Conservation (phyloP, 2,113 vertebrate species). For the Hoplias malabaricus region DNA sequence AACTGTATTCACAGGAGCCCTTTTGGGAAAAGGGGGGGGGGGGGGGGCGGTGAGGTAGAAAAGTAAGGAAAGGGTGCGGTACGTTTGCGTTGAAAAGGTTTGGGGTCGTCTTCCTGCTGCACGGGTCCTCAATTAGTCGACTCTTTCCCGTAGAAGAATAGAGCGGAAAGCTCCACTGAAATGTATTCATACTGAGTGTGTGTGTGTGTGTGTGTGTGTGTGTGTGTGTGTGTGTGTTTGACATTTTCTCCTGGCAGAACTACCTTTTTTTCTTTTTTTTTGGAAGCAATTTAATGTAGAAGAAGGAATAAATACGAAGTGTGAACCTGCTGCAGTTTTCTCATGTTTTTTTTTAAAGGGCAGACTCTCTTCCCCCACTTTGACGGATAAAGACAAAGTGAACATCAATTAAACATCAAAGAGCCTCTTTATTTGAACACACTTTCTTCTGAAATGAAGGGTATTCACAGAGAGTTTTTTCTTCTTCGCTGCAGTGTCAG, state of each 20-base stretch:
- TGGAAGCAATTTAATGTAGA: neutral
- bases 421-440: too few species aligned
- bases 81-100: neutral
- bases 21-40: neutral
- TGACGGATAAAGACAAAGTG: too few species aligned
- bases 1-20: neutral
- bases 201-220: neutral
- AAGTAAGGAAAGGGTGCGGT: neutral
- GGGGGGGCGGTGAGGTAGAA: neutral
- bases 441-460: too few species aligned
- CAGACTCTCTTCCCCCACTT: too few species aligned
- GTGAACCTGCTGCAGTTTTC: neutral
- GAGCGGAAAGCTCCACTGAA: neutral
- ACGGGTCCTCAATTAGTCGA: neutral
- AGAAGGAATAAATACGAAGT: conserved; percentile 10
- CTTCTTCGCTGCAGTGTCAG: too few species aligned
- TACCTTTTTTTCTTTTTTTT: neutral
- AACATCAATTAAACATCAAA: too few species aligned
- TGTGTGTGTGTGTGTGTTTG: neutral
- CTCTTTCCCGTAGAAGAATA: neutral
- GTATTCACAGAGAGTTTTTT: too few species aligned
- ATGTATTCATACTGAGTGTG: neutral
- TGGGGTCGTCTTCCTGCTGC: neutral
- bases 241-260: neutral
- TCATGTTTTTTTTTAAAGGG: neutral